Evolutionary conservation across 2,888 invertebrate species (phyloP).

Genomic region (Microctonus brassicae): DNA sequence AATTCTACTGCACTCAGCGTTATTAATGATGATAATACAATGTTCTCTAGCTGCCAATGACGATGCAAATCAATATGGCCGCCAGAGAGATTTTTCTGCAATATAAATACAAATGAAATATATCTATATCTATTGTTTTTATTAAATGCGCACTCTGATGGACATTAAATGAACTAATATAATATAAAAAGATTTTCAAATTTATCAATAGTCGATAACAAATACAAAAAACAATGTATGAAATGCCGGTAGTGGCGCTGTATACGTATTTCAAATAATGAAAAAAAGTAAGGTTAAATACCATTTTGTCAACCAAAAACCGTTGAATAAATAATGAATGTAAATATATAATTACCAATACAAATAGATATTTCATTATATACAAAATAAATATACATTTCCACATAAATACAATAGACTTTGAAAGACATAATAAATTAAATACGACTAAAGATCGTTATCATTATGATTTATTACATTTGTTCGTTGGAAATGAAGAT

Average conservation of each 20-base stretch:
- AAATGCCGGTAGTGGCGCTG: neutral
- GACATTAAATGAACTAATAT: neutral
- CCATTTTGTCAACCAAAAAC: neutral
- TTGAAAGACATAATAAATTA: neutral
- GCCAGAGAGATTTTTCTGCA: neutral
- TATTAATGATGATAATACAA: neutral
- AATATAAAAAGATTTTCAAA: neutral
- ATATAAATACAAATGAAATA: neutral
- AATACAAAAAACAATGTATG: no score
- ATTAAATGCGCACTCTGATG: neutral
- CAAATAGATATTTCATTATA: neutral
- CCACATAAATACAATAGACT: neutral
- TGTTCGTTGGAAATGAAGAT: neutral
- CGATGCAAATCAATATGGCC: constrained; percentile 57
- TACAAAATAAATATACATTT: neutral
- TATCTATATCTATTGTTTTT: neutral
- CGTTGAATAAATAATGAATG: neutral
- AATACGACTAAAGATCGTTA: neutral
- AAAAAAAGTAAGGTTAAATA: neutral
- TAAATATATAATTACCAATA: neutral
- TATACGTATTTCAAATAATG: neutral
- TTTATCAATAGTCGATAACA: neutral
- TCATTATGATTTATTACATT: neutral
- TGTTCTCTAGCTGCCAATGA: constrained; percentile 50
- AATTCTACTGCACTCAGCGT: neutral